Percentiles rank a stretch among this genome's conserved stretches.
These are phyloP conservation scores for Hypothenemus hampei DNA, from an alignment of 1,140 invertebrate species.

Conservation along the genomic window DNA sequence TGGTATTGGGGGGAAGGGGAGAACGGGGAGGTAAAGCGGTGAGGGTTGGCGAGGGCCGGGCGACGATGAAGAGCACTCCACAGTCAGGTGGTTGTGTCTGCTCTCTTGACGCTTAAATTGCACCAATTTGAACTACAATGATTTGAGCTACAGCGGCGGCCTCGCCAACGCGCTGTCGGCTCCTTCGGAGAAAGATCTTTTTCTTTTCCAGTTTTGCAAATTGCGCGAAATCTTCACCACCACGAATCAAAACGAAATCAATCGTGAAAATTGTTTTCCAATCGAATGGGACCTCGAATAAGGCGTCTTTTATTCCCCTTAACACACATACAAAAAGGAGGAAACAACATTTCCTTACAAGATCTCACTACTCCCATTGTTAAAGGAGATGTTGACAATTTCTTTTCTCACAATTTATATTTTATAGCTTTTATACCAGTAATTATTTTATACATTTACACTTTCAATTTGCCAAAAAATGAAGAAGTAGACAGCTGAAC, in stretches of 20 bases:
- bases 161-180: not conserved
- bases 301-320: too few relatives aligned
- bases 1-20: too few relatives aligned
- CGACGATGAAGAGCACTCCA: slow-evolving; percentile 41
- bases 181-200: slow-evolving; percentile 11
- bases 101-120: slow-evolving; percentile 43
- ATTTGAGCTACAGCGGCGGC: slow-evolving; percentile 6
- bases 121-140: slow-evolving; percentile 35
- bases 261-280: slow-evolving; percentile 21
- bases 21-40: too few relatives aligned
- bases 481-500: too few relatives aligned
- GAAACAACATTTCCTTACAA: too few relatives aligned
- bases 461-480: too few relatives aligned
- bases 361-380: too few relatives aligned
- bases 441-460: too few relatives aligned
- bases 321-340: too few relatives aligned
- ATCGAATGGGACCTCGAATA: slow-evolving; percentile 1
- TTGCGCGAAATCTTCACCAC: slow-evolving; percentile 15
- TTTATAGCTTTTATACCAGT: too few relatives aligned
- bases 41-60: slow-evolving; percentile 22
- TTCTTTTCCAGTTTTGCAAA: slow-evolving; percentile 22
- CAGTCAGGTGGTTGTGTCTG: slow-evolving; percentile 44
- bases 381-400: too few relatives aligned
- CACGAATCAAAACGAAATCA: slow-evolving; percentile 12
- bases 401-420: too few relatives aligned